Conservation (phyloP, 2,113 vertebrate species). For the Odontesthes bonariensis region DNA sequence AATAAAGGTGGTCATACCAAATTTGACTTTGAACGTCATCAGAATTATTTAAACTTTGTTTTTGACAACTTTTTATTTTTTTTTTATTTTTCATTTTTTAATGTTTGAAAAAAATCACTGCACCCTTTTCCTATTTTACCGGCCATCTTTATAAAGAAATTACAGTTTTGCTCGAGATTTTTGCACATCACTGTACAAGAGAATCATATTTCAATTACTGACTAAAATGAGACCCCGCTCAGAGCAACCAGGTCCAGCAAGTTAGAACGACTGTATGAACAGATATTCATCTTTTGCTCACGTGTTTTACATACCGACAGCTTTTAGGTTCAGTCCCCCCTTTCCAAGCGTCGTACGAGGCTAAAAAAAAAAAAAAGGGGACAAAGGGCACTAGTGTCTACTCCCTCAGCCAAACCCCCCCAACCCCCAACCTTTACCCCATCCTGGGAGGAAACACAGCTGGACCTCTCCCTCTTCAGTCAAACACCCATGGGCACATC, state of each 20-base stretch:
- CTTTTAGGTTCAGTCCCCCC: conserved; percentile 44
- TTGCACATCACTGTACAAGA: too few relatives aligned
- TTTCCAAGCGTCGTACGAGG: conserved; percentile 58
- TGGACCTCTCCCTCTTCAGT: conserved; percentile 49
- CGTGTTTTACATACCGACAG: conserved; percentile 54
- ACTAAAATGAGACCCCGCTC: neutral
- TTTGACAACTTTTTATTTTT: too few relatives aligned
- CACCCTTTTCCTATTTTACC: too few relatives aligned
- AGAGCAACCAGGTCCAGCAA: conserved; percentile 9
- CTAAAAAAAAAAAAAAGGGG: conserved; percentile 47
- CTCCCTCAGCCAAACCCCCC: conserved; percentile 54
- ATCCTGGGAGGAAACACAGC: conserved; percentile 66
- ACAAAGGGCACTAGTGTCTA: conserved; percentile 80
- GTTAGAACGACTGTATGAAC: conserved; percentile 26
- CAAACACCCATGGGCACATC: conserved; percentile 30
- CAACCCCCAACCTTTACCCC: conserved; percentile 31
- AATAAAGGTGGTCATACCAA: too few relatives aligned
- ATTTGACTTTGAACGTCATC: too few relatives aligned
- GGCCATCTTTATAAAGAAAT: too few relatives aligned
- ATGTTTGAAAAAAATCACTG: too few relatives aligned
- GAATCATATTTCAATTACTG: neutral
- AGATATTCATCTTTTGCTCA: conserved; percentile 14
- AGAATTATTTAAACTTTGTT: too few relatives aligned
- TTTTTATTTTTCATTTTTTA: too few relatives aligned
- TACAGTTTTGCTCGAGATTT: too few relatives aligned